Conservation (phyloP, 2,797 vertebrate genomes). For the Muscicapa comitata region DNA sequence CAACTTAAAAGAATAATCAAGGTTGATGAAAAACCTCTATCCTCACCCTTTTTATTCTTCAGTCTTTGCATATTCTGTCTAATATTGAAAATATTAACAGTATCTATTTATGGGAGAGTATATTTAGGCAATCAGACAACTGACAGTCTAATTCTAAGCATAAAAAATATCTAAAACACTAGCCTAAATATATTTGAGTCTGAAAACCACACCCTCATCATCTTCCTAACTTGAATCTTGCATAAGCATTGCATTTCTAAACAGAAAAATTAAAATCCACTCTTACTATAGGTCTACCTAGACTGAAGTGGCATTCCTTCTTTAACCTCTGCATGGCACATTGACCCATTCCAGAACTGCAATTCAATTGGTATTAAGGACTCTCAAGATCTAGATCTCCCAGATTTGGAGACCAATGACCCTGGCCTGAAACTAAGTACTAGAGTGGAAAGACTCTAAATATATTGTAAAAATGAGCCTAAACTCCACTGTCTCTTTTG, state of each 20-base stretch:
- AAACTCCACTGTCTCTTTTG: not conserved
- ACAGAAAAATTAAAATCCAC: not conserved
- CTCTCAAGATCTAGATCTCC: not conserved
- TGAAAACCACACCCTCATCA: not conserved
- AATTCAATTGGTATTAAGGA: not conserved
- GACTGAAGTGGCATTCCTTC: not conserved
- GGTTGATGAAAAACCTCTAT: not conserved
- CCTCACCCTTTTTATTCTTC: not conserved
- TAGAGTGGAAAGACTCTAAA: not conserved
- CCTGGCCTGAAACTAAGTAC: not conserved
- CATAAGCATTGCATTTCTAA: not conserved
- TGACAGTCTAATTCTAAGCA: not conserved
- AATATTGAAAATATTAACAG: not conserved
- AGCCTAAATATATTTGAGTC: not conserved
- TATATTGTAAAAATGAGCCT: not conserved
- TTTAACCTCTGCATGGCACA: not conserved
- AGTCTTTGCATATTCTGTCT: not conserved
- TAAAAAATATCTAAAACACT: not conserved
- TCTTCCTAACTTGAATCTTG: not conserved
- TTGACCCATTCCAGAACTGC: not conserved
- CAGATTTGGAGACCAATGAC: not conserved
- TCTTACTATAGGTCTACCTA: not conserved
- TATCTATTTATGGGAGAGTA: not conserved
- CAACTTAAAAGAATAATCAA: not conserved
- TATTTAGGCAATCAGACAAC: not conserved